Percentiles rank a stretch among this genome's conserved stretches.
Evolutionary conservation across 2,888 invertebrate species (phyloP).

Genomic region (Cyaniris semiargus): DNA sequence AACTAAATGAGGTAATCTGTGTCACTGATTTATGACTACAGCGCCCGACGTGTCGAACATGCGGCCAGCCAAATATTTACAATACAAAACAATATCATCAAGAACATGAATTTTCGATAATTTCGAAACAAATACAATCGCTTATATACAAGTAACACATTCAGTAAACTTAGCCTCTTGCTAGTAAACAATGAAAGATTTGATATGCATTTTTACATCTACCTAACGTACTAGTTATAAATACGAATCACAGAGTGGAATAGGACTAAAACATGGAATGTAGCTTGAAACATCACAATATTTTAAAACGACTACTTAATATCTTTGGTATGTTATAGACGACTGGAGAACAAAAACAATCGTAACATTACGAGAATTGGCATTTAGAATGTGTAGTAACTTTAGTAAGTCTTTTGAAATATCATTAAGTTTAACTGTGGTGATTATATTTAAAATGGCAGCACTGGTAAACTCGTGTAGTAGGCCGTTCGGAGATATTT

Average conservation of each 20-base stretch:
- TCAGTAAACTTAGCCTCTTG: neutral
- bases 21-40: neutral
- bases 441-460: neutral
- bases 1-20: neutral
- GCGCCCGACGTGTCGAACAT: neutral
- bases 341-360: neutral
- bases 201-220: constrained; percentile 59
- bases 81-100: neutral
- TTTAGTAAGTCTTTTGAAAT: neutral
- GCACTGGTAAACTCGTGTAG: constrained; percentile 3
- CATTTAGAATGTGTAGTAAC: constrained; percentile 14
- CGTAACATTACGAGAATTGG: neutral
- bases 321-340: constrained; percentile 22
- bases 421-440: constrained; percentile 11
- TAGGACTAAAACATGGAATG: constrained; percentile 52
- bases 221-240: constrained; percentile 36
- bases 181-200: constrained; percentile 43
- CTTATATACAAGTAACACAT: neutral
- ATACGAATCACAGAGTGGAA: constrained; percentile 72
- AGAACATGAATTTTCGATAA: neutral
- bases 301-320: constrained; percentile 13
- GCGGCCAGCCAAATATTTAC: constrained; percentile 8
- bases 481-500: neutral
- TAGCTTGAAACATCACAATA: constrained; percentile 14
- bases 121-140: neutral